These are phyloP conservation scores for Rhinoraja longicauda DNA, from an alignment of 2,797 vertebrate genomes.

Conservation along the genomic window DNA sequence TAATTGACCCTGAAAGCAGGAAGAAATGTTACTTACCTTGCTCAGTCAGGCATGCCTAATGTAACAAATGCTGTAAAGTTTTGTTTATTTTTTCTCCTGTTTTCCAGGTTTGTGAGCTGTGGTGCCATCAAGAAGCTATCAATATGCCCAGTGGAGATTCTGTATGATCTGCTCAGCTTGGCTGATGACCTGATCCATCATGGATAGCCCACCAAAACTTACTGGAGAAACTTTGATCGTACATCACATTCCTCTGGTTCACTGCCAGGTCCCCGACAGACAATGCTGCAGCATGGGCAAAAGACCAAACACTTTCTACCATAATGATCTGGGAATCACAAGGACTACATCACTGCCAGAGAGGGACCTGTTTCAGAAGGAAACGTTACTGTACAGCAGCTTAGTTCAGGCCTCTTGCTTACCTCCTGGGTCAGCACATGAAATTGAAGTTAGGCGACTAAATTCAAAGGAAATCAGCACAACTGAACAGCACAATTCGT, in stretches of 20 bases:
- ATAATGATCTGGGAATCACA: slow-evolving; percentile 70
- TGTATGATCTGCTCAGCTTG: slow-evolving; percentile 52
- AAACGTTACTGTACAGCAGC: slow-evolving; percentile 79
- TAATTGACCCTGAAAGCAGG: not conserved
- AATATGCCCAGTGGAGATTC: slow-evolving; percentile 47
- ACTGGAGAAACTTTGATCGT: slow-evolving; percentile 91
- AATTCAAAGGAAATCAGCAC: slow-evolving; percentile 50
- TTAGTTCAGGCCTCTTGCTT: slow-evolving; percentile 63
- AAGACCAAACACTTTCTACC: slow-evolving; percentile 75
- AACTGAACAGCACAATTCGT: slow-evolving; percentile 75
- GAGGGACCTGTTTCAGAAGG: slow-evolving; percentile 75
- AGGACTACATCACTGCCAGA: slow-evolving; percentile 75
- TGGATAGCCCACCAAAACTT: slow-evolving; percentile 88
- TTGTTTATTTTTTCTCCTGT: slow-evolving; percentile 38
- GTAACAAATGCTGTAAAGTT: not conserved
- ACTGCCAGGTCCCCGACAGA: slow-evolving; percentile 82
- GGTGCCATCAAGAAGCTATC: slow-evolving; percentile 36
- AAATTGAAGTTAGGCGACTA: slow-evolving; percentile 52
- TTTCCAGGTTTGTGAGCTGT: slow-evolving; percentile 45
- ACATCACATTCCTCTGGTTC: slow-evolving; percentile 94
- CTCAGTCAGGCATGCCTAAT: not conserved
- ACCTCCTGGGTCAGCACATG: slow-evolving; percentile 49
- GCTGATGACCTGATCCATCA: slow-evolving; percentile 60
- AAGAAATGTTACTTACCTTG: not conserved
- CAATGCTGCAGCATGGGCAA: slow-evolving; percentile 66